Base-by-base conservation (phyloP, 2,888 invertebrate species). In the Dioctria linearis region DNA sequence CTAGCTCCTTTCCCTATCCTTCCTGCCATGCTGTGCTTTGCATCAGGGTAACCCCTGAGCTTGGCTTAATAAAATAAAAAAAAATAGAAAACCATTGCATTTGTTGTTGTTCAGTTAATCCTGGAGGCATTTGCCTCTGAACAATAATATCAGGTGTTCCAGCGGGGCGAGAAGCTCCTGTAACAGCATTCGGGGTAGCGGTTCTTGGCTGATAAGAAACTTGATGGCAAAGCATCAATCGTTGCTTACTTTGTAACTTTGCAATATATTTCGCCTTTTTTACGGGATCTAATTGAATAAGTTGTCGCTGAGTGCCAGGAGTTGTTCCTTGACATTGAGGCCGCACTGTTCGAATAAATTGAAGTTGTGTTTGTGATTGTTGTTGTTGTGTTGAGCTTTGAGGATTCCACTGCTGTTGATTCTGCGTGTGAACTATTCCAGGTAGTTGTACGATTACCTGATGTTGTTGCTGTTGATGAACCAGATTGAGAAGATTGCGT, bases 201-300 rank as follows among this genome's bases (percentile, higher is more conserved):
- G 88, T 86, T 3, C 89, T 85, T 1, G 88, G 86, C 78, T 87
- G 89, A 82, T 87, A 88, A 3, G 88, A 85, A 4, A 91, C 91
- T 86, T 91, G 91, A 63, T 90, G 89, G 61, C 93, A 91, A 73
- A 92, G 84, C 83, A 92, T 85, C 46, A 91, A 91, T 67, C 92
- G 89, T 78, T 92, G 91, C 82, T 91, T 91, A 83, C 91, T 91
- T 92, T 93, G 71, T 82, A 95, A 89, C 86, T 94, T 94, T 9
- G 94, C 93, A 5, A 95, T 94, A 84, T 95, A 95, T 87, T 95
- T 91, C 2, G 94, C 94, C 59, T 95, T 91, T 85, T 95, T 95
- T 82, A 94, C 92, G 0, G 95, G 94, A 85, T 95, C 94, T 92
- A 96, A 88, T 84, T 95, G 95, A 81, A 96, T 96, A 80, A 94